Evolutionary conservation across 2,888 invertebrate genomes (phyloP), one percentile per base, ranked within the genome.

Genomic region (Trilocha varians): DNA sequence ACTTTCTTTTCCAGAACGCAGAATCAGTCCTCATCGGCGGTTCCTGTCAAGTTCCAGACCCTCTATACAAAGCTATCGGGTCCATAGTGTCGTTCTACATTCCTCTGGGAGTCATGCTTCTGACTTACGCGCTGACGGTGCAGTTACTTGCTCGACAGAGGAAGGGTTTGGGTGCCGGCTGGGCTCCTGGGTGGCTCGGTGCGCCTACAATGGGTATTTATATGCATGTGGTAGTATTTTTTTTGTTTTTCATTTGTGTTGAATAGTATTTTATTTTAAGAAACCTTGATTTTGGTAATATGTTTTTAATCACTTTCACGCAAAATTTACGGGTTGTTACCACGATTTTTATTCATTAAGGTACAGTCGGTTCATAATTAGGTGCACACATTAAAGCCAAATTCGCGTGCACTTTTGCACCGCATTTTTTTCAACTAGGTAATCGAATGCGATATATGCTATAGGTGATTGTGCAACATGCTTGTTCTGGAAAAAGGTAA

Each of bases 61-160:
- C 95, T 0, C 87, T 94, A 5, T 95, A 94, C 87, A 95, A 96
- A 76, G 90, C 96, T 44, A 95, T 96, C 57, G 98, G 98, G 32
- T 97, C 97, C 42, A 93, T 97, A 60, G 92, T 97, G 58, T 96
- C 97, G 56, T 98, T 98, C 85, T 97, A 98, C 87, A 96, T 98
- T 49, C 98, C 98, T 0, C 87, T 98, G 51, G 89, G 92, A 35
- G 97, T 99, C 53, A 98, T 98, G 98, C 88, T 97, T 65, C 87
- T 96, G 46, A 97, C 97, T n/a, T 98, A 98, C 67, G 93, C 95
- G 4, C 87, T 97, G 55, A 99, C 98, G 0, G 95, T 98, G 13
- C 89, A 93, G 44, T 87, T 98, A 17, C 83, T 98, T 62, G 95
- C 96, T 33, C 85, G 92, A 46, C 96, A 97, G 77, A 88, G 91